A percentile compares a stretch with the other conserved stretches of the same genome.
Evolutionary conservation across 1,140 invertebrate species (phyloP).

Genomic region (Sminthurinus signatus): DNA sequence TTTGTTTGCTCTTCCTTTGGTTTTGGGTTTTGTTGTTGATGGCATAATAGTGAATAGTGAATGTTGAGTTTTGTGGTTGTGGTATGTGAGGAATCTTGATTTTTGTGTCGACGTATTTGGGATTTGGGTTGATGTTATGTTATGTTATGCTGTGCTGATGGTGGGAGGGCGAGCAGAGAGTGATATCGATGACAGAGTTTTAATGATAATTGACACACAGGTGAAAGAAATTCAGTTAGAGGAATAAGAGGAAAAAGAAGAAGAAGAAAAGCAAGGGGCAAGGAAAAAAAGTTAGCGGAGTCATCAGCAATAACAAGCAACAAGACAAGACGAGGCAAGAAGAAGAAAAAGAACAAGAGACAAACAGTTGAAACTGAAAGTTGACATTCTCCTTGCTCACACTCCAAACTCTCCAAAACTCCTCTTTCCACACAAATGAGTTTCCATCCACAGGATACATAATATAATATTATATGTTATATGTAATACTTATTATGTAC

Average conservation of each 20-base stretch:
- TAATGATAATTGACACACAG: constrained; percentile 31
- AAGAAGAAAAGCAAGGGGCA: too few relatives aligned
- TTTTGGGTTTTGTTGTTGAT: not conserved
- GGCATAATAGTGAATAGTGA: not conserved
- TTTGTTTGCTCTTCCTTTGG: not conserved
- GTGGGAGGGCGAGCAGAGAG: constrained; percentile 7
- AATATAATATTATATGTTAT: too few relatives aligned
- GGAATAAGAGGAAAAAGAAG: not conserved
- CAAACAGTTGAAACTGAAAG: constrained; percentile 14
- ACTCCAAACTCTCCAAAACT: constrained; percentile 4
- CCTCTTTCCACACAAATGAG: too few relatives aligned
- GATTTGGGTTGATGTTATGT: too few relatives aligned
- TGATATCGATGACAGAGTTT: constrained; percentile 19
- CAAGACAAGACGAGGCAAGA: too few relatives aligned
- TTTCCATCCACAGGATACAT: too few relatives aligned
- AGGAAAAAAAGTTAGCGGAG: too few relatives aligned
- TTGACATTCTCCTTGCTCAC: constrained; percentile 7
- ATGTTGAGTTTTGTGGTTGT: not conserved
- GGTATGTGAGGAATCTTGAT: not conserved
- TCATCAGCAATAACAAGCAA: too few relatives aligned
- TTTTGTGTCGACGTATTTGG: constrained; percentile 5
- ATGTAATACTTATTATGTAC: too few relatives aligned
- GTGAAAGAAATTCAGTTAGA: constrained; percentile 19
- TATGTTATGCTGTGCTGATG: too few relatives aligned
- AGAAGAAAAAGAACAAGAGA: too few relatives aligned